Conservation (phyloP, 2,797 vertebrate genomes). For the Crotalus adamanteus region DNA sequence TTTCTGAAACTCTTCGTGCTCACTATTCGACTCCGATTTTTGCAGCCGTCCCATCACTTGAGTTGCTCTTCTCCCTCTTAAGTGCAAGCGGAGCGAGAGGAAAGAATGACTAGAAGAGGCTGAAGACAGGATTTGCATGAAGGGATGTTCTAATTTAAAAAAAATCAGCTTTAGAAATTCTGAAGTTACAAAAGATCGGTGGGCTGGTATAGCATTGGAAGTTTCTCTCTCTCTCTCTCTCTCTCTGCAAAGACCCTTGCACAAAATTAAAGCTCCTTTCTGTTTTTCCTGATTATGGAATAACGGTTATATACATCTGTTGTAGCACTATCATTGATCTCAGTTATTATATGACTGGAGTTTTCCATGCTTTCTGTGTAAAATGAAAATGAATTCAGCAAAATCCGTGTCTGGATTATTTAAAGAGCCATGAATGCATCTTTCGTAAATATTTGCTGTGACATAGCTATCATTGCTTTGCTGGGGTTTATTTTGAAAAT, state of each 20-base stretch:
- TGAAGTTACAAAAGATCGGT: neutral
- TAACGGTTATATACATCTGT: neutral
- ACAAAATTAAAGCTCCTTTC: neutral
- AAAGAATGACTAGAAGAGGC: neutral
- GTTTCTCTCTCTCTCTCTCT: too few species aligned
- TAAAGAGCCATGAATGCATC: neutral
- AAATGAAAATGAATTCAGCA: neutral
- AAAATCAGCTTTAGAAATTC: neutral
- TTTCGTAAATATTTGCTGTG: neutral
- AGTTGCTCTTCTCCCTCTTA: neutral
- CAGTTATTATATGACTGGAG: neutral
- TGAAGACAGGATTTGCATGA: neutral
- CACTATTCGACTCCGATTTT: neutral
- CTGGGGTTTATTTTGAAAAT: neutral
- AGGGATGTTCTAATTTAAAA: neutral
- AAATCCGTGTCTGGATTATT: neutral
- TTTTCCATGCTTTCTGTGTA: neutral
- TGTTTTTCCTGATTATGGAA: neutral
- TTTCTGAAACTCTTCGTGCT: neutral
- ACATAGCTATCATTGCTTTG: neutral
- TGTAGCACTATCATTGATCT: neutral
- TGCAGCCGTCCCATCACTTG: neutral
- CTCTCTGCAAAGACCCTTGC: neutral
- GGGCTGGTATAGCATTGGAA: neutral
- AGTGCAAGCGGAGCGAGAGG: neutral